Evolutionary conservation across 2,797 vertebrate genomes (phyloP), one percentile per base, ranked within the genome.

Genomic region (Halcyon leucocephala): DNA sequence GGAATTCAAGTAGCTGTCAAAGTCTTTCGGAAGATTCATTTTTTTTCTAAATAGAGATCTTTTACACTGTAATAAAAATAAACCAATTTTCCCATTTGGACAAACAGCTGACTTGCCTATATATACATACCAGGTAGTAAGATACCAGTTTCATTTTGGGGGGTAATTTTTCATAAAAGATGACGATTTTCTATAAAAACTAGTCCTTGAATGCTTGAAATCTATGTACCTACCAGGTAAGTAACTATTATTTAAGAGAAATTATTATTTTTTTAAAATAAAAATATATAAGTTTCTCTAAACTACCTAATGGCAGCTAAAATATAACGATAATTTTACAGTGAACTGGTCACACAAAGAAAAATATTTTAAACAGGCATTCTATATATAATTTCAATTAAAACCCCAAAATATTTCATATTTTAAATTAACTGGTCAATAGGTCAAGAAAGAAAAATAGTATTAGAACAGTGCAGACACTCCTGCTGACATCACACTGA

Each of bases 241-340:
- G 64, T 93, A 97, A 84, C 92, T 90, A 58, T 88, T 93, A 60
- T 60, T 92, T 81, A 95, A 86, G 93, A 97, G 89, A 94, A 95
- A 93, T 95, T 62, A 33, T n/a, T n/a, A 20, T 31, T 84, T 87
- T 87, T 89, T 82, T 88, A 55, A 2, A 69, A 96, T 54, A 92
- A 97, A 97, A 98, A 98, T 93, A 95, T 92, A 88, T 64, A 94
- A 5, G 31, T 93, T 96, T 97, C 94, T 97, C 83, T 97, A 91
- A 83, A 94, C 92, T 97, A 97, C 93, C 92, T 89, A 90, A 95
- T 78, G 93, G 96, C 78, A 96, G 96, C 88, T 96, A 97, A 97
- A 98, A 98, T 97, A 98, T 74, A 97, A 95, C 65, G 83, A 91
- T 95, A 95, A 92, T 94, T 97, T 97, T 98, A 97, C 97, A 98